These are phyloP conservation scores for Cerceris rybyensis DNA, from an alignment of 2,888 invertebrate species.

Conservation along the genomic window DNA sequence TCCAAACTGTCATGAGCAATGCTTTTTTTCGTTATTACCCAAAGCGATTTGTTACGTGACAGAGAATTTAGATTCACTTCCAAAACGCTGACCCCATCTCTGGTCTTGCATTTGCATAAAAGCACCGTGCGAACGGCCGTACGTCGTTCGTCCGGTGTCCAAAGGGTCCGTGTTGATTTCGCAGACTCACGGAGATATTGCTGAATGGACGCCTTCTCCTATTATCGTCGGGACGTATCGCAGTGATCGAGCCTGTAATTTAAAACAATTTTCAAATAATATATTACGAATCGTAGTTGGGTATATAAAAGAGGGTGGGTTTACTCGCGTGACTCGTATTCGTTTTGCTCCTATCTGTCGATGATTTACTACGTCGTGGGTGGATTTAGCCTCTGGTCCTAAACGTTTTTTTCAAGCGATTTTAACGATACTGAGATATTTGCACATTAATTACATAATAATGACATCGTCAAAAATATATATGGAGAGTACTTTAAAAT, in stretches of 20 bases:
- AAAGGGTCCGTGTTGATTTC: constrained; percentile 6
- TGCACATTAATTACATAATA: not conserved
- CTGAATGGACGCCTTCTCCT: constrained; percentile 54
- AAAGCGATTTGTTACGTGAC: not conserved
- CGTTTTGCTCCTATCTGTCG: constrained; percentile 48
- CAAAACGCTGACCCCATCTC: too few species aligned
- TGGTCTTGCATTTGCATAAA: too few species aligned
- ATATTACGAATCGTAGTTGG: constrained; percentile 65
- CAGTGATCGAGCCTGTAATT: constrained; percentile 68
- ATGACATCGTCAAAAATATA: too few species aligned
- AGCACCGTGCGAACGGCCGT: too few species aligned
- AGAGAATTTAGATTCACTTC: not conserved
- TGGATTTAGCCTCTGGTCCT: constrained; percentile 66
- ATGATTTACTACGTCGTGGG: constrained; percentile 74
- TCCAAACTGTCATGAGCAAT: too few species aligned
- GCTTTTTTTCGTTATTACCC: too few species aligned
- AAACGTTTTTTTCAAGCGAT: constrained; percentile 8
- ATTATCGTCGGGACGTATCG: constrained; percentile 52
- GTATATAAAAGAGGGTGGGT: constrained; percentile 47
- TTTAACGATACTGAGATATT: constrained; percentile 5
- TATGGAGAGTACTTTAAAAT: too few species aligned
- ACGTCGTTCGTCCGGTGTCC: not conserved
- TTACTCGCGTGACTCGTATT: constrained; percentile 34
- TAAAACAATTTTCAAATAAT: constrained; percentile 75
- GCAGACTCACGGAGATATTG: constrained; percentile 35